Base-by-base conservation (phyloP, 2,113 vertebrate genomes). In the Caretta caretta region DNA sequence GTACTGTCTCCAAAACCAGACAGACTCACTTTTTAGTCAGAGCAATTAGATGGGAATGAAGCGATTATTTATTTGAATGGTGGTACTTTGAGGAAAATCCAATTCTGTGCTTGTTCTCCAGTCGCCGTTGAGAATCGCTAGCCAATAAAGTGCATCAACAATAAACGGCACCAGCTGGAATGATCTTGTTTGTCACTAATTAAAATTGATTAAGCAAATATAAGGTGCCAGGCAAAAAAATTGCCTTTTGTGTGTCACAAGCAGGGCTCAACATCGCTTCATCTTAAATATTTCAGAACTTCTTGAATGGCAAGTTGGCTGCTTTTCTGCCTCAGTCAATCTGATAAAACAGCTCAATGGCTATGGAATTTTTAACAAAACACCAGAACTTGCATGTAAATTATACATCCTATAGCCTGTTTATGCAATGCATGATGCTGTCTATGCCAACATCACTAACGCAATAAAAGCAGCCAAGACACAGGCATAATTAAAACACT, bases 181-280 rank as follows among this genome's bases (percentile, higher is more conserved):
- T 75, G 59, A n/a, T 19, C 25, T 42, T 42, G 42, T 42, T 42
- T 86, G 31, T 11, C 50, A 38, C 17, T 92, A 89, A 92, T 79
- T 95, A 94, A 93, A 96, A 94, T 49, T 20, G 29, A 59, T 83
- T 90, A 72, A 83, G 48, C 10, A 93, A 86, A 94, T 80, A 59
- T 25, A 35, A 38, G 42, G 59, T 31, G 50, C 56, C 13, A 82
- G 62, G 50, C 16, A 90, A 80, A 91, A 91, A 83, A 56, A 20
- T 87, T 31, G 5, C 16, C 38, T 86, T 93, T 89, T 83, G 49
- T 65, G 13, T 93, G 54, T 22, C 72, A 50, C 59, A 50, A n/a
- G 35, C 31, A 82, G 35, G 87, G 78, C 78, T 57, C n/a, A 79
- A 29, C 46, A 84, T 83, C 7, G 22, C 48, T 84, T 31, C 20